A percentile compares a stretch with the other conserved stretches of the same genome.
Evolutionary conservation across 2,888 invertebrate species (phyloP).

Genomic region (Brachylomia viminalis): DNA sequence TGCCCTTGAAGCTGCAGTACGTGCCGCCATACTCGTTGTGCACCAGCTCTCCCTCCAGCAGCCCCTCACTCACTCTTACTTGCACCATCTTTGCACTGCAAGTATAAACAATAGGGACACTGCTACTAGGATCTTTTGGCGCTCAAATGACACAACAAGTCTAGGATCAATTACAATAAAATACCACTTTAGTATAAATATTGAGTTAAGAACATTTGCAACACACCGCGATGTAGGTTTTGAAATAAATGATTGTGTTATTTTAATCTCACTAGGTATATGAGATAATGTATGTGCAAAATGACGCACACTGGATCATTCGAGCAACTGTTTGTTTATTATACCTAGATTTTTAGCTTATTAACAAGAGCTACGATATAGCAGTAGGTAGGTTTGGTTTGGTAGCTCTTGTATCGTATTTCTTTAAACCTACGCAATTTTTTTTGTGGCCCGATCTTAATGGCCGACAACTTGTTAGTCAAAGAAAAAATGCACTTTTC

Average conservation of each 20-base stretch:
- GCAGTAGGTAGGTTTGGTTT: too few species aligned
- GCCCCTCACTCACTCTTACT: constrained; percentile 73
- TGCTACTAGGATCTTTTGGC: not conserved
- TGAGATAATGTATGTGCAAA: not conserved
- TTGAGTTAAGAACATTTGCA: not conserved
- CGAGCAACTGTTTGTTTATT: not conserved
- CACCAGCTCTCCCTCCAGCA: constrained; percentile 71
- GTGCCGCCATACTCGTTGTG: constrained; percentile 66
- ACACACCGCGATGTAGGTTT: not conserved
- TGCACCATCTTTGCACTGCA: constrained; percentile 40
- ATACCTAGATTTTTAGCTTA: not conserved
- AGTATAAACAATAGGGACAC: not conserved
- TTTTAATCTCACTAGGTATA: not conserved
- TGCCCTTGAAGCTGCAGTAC: constrained; percentile 79
- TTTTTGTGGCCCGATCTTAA: too few species aligned
- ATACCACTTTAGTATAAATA: not conserved
- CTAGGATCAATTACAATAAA: not conserved
- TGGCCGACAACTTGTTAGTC: too few species aligned
- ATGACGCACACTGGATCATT: not conserved
- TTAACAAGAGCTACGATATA: not conserved
- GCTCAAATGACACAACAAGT: not conserved
- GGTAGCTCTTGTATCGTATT: too few species aligned
- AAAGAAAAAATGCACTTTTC: not conserved
- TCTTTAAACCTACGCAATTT: too few species aligned
- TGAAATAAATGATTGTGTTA: not conserved